These are phyloP conservation scores for Aphis craccivora DNA, from an alignment of 1,140 invertebrate genomes.

Conservation along the genomic window DNA sequence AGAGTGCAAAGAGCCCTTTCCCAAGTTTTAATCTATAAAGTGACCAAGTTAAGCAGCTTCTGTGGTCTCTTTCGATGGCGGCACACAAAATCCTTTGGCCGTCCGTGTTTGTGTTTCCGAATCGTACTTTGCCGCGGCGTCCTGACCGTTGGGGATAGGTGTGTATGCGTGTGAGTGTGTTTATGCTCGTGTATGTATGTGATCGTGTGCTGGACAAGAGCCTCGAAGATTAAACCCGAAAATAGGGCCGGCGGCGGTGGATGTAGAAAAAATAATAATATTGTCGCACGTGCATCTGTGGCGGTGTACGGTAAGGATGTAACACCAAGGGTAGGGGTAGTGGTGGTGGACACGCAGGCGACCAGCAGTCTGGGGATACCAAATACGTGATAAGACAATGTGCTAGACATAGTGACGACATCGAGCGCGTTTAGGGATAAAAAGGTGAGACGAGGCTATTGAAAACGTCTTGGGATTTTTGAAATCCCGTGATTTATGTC, in stretches of 20 bases:
- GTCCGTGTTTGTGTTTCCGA: constrained; percentile 38
- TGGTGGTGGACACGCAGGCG: neutral
- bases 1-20: neutral
- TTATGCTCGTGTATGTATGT: neutral
- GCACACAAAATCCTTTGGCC: constrained; percentile 12
- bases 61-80: constrained; percentile 11
- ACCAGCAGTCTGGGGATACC: constrained; percentile 52
- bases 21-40: constrained; percentile 49
- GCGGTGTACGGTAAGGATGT: neutral
- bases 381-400: constrained; percentile 56
- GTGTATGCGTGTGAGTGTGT: neutral
- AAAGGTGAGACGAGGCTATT: constrained; percentile 47
- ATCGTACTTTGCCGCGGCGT: neutral
- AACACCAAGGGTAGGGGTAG: neutral
- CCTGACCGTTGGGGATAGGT: constrained; percentile 19
- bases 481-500: constrained; percentile 55
- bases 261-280: constrained; percentile 24
- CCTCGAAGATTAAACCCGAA: constrained; percentile 19
- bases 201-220: constrained; percentile 45
- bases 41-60: constrained; percentile 49
- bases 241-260: neutral
- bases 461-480: constrained; percentile 38
- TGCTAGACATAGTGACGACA: constrained; percentile 38
- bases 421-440: constrained; percentile 41
- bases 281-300: neutral